Percentiles rank a stretch among this genome's conserved stretches.
These are phyloP conservation scores for Dermatemys mawii DNA, from an alignment of 2,113 vertebrate genomes.

Conservation along the genomic window DNA sequence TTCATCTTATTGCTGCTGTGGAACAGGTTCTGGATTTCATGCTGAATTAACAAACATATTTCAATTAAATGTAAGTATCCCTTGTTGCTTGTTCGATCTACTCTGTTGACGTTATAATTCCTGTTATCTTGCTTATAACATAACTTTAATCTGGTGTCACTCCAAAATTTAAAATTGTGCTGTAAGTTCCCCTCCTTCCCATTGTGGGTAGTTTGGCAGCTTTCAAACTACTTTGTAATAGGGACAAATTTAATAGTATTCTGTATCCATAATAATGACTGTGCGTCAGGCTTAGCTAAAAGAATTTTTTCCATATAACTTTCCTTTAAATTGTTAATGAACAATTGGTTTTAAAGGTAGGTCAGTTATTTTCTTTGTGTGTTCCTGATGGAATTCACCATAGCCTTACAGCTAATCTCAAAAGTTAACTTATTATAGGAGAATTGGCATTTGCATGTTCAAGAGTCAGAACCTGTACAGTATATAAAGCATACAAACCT, in stretches of 20 bases:
- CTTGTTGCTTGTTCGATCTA: constrained; percentile 74
- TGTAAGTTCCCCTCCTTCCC: constrained; percentile 71
- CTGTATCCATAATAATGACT: constrained; percentile 80
- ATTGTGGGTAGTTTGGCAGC: constrained; percentile 73
- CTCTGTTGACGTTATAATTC: constrained; percentile 67
- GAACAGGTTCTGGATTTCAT: constrained; percentile 80
- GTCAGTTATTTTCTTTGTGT: constrained; percentile 79
- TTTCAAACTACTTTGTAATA: constrained; percentile 75
- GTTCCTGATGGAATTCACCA: constrained; percentile 86
- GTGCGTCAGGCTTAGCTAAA: constrained; percentile 75
- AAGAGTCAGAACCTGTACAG: constrained; percentile 82
- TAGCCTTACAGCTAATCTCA: constrained; percentile 87
- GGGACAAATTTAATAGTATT: constrained; percentile 76
- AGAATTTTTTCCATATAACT: constrained; percentile 67
- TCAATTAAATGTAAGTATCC: constrained; percentile 80
- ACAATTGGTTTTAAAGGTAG: constrained; percentile 77
- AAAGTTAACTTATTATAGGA: constrained; percentile 77
- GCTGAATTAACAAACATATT: constrained; percentile 76
- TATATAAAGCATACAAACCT: constrained; percentile 82
- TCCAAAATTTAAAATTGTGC: constrained; percentile 79
- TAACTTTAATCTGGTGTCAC: constrained; percentile 79
- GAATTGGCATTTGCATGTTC: constrained; percentile 83
- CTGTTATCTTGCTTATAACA: constrained; percentile 74
- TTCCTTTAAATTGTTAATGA: constrained; percentile 78
- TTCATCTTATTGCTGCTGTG: constrained; percentile 74